Conservation (phyloP, 2,888 invertebrate species). For the Gibbula magus region DNA sequence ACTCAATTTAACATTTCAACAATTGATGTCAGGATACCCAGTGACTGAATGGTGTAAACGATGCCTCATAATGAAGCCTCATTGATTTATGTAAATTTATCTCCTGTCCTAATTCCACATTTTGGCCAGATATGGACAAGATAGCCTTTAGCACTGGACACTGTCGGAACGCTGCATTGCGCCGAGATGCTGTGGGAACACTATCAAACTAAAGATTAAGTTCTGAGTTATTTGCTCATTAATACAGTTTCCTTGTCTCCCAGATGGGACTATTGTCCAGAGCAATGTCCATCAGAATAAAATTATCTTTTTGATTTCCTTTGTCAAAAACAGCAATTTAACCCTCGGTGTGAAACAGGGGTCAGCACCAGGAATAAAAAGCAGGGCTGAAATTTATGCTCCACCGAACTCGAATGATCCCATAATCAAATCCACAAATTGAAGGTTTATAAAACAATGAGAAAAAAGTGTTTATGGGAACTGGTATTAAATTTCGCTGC, state of each 20-base stretch:
- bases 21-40: not conserved
- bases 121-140: slow-evolving; percentile 24
- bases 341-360: not conserved
- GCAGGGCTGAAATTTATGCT: not conserved
- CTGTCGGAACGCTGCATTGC: not conserved
- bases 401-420: not conserved
- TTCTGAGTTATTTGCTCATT: slow-evolving; percentile 16
- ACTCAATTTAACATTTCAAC: slow-evolving; percentile 15
- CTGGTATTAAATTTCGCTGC: too few relatives aligned
- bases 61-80: not conserved
- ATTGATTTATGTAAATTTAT: slow-evolving; percentile 25
- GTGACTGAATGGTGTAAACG: slow-evolving; percentile 1
- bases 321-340: slow-evolving; percentile 21
- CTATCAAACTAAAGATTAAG: slow-evolving; percentile 11
- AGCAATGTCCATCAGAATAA: slow-evolving; percentile 11
- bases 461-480: too few relatives aligned
- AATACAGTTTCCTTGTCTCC: slow-evolving; percentile 22
- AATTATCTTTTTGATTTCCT: slow-evolving; percentile 23
- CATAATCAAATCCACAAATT: too few relatives aligned
- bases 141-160: slow-evolving; percentile 18
- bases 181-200: not conserved
- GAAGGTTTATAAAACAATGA: too few relatives aligned
- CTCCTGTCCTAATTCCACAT: slow-evolving; percentile 12
- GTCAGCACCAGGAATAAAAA: not conserved
- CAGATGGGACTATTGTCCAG: slow-evolving; percentile 21